These are phyloP conservation scores for Oncorhynchus mykiss DNA, from an alignment of 2,113 vertebrate genomes.

Conservation along the genomic window DNA sequence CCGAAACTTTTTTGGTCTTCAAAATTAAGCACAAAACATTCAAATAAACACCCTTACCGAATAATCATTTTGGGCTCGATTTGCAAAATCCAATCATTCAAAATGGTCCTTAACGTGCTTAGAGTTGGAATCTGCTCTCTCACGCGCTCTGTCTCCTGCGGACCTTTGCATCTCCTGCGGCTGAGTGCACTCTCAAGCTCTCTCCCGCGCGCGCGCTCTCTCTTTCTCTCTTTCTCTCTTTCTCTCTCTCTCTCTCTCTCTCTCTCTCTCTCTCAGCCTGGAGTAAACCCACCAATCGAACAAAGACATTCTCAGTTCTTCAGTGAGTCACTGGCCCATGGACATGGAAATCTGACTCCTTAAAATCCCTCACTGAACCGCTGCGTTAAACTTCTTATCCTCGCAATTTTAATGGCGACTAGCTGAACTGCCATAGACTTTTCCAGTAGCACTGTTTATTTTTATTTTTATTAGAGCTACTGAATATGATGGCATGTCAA, in stretches of 20 bases:
- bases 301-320: constrained; percentile 50
- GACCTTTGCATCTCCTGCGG: constrained; percentile 32
- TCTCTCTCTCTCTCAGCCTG: constrained; percentile 1
- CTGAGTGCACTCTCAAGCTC: constrained; percentile 28
- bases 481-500: too few species aligned
- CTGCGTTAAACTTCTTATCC: constrained; percentile 21
- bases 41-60: constrained; percentile 55
- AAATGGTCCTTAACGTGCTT: background rate
- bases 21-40: background rate
- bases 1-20: too few species aligned
- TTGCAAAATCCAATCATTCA: constrained; percentile 36
- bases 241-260: too few species aligned
- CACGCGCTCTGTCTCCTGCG: constrained; percentile 14
- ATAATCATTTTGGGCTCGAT: constrained; percentile 53
- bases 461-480: too few species aligned
- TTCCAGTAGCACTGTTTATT: too few species aligned
- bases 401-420: background rate
- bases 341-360: constrained; percentile 44
- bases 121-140: background rate
- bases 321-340: constrained; percentile 27
- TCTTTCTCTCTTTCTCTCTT: background rate
- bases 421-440: too few species aligned
- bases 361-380: constrained; percentile 23
- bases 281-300: constrained; percentile 18
- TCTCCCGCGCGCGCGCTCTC: background rate